Conservation (phyloP, 2,888 invertebrate species). For the Drosophila meridiana region DNA sequence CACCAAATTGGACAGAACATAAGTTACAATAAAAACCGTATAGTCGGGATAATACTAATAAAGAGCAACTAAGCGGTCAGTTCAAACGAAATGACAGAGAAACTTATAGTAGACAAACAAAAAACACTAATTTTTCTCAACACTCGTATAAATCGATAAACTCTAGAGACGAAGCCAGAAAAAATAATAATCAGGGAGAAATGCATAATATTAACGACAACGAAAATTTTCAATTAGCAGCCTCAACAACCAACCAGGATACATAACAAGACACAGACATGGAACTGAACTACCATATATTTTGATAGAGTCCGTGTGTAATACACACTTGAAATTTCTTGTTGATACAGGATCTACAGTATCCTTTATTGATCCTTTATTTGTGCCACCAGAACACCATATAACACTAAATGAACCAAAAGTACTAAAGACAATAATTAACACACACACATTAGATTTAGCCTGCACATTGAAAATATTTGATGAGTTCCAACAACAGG, state of each 20-base stretch:
- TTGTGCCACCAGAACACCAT: background rate
- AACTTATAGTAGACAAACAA: background rate
- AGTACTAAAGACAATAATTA: background rate
- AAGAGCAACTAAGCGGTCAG: background rate
- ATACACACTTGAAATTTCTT: background rate
- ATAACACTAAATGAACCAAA: background rate
- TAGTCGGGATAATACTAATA: background rate
- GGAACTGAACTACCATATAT: background rate
- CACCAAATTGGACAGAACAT: too few relatives aligned
- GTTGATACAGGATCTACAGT: slow-evolving; percentile 1
- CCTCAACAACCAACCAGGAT: slow-evolving; percentile 1
- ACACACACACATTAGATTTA: background rate
- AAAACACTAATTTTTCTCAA: background rate
- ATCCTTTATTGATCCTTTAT: background rate
- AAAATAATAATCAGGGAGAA: background rate
- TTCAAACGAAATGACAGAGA: background rate
- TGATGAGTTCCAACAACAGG: background rate
- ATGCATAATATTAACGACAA: background rate
- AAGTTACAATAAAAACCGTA: too few relatives aligned
- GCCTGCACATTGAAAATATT: background rate
- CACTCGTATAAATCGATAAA: background rate
- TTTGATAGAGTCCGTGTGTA: background rate
- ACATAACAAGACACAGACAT: background rate
- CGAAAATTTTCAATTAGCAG: slow-evolving; percentile 1
- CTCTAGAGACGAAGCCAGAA: background rate